phyloP scores from a whole-genome alignment of 2,888 invertebrate species.

The Malachius bipustulatus region DNA sequence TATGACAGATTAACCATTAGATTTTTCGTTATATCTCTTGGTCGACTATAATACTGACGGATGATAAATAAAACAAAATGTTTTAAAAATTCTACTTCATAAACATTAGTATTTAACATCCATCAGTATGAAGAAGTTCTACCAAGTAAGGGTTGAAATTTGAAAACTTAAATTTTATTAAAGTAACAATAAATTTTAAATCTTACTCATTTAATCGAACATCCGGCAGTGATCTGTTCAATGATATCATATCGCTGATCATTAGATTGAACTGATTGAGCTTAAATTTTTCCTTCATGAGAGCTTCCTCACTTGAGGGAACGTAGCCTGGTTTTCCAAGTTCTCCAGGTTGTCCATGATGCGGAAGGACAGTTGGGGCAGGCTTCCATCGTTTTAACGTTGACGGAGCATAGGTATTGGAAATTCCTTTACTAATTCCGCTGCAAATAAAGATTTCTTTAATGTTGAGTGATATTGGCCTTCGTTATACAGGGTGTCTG shows the following conservation, averaged over 20 bases:
- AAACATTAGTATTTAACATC: too few species aligned
- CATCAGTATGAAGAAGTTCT: too few species aligned
- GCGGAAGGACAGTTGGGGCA: conserved; percentile 56
- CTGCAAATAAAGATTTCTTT: too few species aligned
- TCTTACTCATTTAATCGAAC: conserved; percentile 84
- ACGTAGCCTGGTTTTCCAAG: conserved; percentile 87
- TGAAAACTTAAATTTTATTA: too few species aligned
- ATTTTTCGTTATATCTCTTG: too few species aligned
- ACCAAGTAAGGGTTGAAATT: too few species aligned
- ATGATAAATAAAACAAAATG: too few species aligned
- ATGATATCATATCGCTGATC: conserved; percentile 94
- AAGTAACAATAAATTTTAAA: not conserved
- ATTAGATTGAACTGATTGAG: conserved; percentile 97
- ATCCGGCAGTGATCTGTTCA: conserved; percentile 90
- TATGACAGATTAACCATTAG: too few species aligned
- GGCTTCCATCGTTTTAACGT: conserved; percentile 59
- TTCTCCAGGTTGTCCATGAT: conserved; percentile 72
- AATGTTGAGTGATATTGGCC: too few species aligned
- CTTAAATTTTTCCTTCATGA: conserved; percentile 92
- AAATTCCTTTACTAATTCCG: conserved; percentile 1
- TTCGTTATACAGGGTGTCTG: too few species aligned
- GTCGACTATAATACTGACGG: too few species aligned
- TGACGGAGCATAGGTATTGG: conserved; percentile 19
- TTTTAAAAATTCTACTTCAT: too few species aligned
- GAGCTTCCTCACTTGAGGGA: conserved; percentile 70